A percentile compares a stretch with the other conserved stretches of the same genome.
These are phyloP conservation scores for Venturia canescens DNA, from an alignment of 1,140 invertebrate genomes.

Conservation along the genomic window DNA sequence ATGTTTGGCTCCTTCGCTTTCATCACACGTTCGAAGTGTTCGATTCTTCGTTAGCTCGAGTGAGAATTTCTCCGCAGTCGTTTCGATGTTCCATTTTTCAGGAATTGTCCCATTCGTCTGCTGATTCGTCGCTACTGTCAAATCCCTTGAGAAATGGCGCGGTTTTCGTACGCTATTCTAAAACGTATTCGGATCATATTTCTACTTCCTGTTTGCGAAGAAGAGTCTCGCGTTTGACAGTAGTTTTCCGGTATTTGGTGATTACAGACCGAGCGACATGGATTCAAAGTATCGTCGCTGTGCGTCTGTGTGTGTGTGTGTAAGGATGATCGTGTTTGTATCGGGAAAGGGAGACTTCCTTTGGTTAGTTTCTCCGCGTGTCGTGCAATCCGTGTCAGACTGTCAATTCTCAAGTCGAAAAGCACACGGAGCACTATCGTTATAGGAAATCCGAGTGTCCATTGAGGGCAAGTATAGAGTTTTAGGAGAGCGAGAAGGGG, in stretches of 20 bases:
- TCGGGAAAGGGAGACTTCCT: not conserved
- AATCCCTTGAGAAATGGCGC: no score
- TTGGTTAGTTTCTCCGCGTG: conserved; percentile 8
- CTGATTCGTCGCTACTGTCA: no score
- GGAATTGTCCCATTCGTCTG: no score
- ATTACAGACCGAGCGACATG: not conserved
- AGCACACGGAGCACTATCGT: conserved; percentile 2
- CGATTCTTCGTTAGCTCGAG: no score
- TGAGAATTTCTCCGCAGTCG: no score
- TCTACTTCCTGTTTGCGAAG: no score
- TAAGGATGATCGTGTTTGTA: not conserved
- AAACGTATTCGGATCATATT: no score
- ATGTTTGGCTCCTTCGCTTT: no score
- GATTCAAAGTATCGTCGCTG: not conserved
- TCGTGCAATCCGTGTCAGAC: conserved; percentile 9
- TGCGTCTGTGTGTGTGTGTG: not conserved
- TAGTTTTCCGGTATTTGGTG: not conserved
- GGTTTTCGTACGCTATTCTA: no score
- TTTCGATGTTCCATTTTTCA: no score
- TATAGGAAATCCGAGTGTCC: conserved; percentile 15
- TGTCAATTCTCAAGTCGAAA: conserved; percentile 26
- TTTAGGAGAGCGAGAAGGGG: not conserved
- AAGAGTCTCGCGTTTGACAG: not conserved
- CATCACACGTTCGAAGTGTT: no score
- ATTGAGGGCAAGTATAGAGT: not conserved